Percentiles rank a stretch among this genome's conserved stretches.
These are phyloP conservation scores for Octodon degus DNA, from an alignment of 2,113 vertebrate genomes.

Conservation along the genomic window DNA sequence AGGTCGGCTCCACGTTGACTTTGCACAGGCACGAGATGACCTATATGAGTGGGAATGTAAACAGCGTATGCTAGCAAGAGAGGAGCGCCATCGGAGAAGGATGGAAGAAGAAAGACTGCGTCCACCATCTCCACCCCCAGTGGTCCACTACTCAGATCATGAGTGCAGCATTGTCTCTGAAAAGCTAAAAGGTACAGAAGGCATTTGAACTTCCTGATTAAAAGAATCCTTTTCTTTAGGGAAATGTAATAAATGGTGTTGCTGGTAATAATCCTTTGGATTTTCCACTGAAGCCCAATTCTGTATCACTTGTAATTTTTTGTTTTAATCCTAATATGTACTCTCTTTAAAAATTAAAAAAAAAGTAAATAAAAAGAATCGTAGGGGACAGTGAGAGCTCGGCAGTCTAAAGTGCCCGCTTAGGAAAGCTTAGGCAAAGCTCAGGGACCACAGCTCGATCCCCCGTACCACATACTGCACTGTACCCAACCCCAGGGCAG, in stretches of 20 bases:
- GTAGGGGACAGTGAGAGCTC: too few relatives aligned
- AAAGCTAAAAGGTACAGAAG: conserved; percentile 93
- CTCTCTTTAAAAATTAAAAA: too few relatives aligned
- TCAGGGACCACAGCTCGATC: too few relatives aligned
- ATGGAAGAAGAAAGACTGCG: conserved; percentile 93
- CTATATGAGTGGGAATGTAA: conserved; percentile 98
- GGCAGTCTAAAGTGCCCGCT: too few relatives aligned
- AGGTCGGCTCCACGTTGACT: conserved; percentile 96
- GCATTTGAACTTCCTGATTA: neutral
- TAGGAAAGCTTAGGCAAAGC: too few relatives aligned
- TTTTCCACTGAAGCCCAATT: neutral
- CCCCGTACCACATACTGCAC: too few relatives aligned
- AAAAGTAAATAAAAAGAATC: too few relatives aligned
- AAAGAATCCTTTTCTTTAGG: neutral
- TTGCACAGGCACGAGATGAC: conserved; percentile 96
- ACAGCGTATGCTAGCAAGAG: conserved; percentile 95
- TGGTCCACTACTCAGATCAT: conserved; percentile 96
- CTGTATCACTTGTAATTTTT: too few relatives aligned
- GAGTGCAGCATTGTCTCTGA: conserved; percentile 95
- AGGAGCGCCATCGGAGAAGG: conserved; percentile 94
- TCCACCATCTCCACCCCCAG: conserved; percentile 94
- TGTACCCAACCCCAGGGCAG: too few relatives aligned
- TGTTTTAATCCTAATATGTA: too few relatives aligned
- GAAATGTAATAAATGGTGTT: conserved; percentile 31
- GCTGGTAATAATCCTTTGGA: conserved; percentile 4